Conservation (phyloP, 2,888 invertebrate genomes). For the Chydorus sphaericus region DNA sequence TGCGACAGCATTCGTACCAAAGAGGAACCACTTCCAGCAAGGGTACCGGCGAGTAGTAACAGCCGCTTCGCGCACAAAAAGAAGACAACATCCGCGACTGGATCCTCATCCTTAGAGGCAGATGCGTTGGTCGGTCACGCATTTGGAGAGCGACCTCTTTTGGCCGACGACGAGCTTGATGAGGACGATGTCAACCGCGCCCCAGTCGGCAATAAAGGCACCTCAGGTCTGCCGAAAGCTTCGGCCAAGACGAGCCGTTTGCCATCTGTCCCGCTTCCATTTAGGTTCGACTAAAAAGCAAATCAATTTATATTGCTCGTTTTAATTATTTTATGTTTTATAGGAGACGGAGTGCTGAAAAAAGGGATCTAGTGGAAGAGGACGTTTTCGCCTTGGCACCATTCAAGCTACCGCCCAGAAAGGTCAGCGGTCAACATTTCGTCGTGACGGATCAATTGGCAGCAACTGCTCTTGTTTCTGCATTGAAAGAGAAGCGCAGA, state of each 20-base stretch:
- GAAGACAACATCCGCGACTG: conserved; percentile 7
- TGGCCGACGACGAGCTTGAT: conserved; percentile 63
- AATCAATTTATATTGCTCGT: neutral
- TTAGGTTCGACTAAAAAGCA: conserved; percentile 21
- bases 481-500: conserved; percentile 20
- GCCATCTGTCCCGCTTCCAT: conserved; percentile 22
- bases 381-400: conserved; percentile 59
- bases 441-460: neutral
- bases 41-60: neutral
- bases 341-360: conserved; percentile 19
- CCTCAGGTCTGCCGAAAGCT: neutral
- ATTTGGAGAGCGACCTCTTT: conserved; percentile 55
- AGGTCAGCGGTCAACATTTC: neutral
- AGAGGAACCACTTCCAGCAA: conserved; percentile 19
- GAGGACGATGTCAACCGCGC: conserved; percentile 21
- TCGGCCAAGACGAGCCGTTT: neutral
- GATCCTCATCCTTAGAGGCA: conserved; percentile 10
- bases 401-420: conserved; percentile 28
- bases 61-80: conserved; percentile 15
- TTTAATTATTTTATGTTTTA: neutral
- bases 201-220: no score
- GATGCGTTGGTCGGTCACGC: conserved; percentile 47
- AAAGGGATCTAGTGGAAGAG: conserved; percentile 26
- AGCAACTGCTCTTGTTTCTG: neutral
- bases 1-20: conserved; percentile 43